A percentile compares a stretch with the other conserved stretches of the same genome.
phyloP scores from a whole-genome alignment of 2,888 invertebrate genomes.

The Epsilonema sp. region DNA sequence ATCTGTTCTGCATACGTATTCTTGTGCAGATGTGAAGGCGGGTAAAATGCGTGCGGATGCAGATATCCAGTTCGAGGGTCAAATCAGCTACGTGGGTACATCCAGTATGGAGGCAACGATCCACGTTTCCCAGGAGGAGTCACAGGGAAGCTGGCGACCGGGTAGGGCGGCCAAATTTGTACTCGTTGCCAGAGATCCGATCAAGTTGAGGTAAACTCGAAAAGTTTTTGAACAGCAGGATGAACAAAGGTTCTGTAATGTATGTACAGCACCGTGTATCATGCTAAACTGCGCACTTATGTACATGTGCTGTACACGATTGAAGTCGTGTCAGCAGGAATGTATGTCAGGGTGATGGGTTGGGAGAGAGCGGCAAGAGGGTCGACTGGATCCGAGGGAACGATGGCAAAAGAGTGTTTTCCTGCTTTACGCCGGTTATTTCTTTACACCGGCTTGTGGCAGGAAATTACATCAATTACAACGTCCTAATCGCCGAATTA shows the following conservation, averaged over 20 bases:
- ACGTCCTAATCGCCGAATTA: too few species aligned
- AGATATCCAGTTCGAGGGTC: constrained; percentile 50
- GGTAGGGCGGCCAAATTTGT: constrained; percentile 45
- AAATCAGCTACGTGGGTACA: constrained; percentile 51
- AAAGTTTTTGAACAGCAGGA: too few species aligned
- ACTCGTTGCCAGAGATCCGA: constrained; percentile 47
- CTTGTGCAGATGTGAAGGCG: constrained; percentile 1
- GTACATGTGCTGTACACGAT: neutral
- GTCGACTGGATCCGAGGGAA: too few species aligned
- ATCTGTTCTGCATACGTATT: constrained; percentile 10
- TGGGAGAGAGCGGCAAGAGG: too few species aligned
- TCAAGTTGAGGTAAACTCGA: constrained; percentile 9
- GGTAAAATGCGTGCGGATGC: constrained; percentile 20
- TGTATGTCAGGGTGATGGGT: too few species aligned
- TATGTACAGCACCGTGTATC: neutral
- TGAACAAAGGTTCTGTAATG: too few species aligned
- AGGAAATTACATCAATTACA: too few species aligned
- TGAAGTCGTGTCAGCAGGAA: too few species aligned
- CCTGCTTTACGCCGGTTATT: too few species aligned
- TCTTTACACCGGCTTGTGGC: too few species aligned
- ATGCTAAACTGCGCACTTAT: neutral
- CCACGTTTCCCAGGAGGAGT: constrained; percentile 43
- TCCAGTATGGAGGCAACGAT: constrained; percentile 52
- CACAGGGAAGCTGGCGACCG: constrained; percentile 14
- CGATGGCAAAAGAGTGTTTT: too few species aligned